Conservation (phyloP, 2,888 invertebrate genomes). For the Oligia strigilis region DNA sequence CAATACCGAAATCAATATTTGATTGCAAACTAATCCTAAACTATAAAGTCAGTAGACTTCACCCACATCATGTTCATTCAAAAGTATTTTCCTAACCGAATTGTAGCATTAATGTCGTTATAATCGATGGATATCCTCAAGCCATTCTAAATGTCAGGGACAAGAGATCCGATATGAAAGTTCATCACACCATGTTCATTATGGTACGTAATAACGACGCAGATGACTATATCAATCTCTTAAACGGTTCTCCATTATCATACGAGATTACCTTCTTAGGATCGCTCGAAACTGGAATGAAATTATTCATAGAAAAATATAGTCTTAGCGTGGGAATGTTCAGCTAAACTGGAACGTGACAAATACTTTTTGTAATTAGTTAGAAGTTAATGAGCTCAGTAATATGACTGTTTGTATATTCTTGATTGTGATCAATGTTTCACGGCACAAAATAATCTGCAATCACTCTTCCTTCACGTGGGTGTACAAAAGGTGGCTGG, state of each 20-base stretch:
- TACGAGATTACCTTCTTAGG: constrained; percentile 72
- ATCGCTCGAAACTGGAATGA: constrained; percentile 64
- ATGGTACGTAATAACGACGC: constrained; percentile 85
- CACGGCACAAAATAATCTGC: background rate
- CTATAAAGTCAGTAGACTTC: constrained; percentile 24
- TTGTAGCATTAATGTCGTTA: constrained; percentile 79
- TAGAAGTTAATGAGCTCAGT: constrained; percentile 20
- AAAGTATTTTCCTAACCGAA: constrained; percentile 58
- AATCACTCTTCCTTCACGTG: background rate
- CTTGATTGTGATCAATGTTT: background rate
- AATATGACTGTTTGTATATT: background rate
- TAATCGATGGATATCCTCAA: constrained; percentile 81
- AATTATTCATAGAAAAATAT: constrained; percentile 65
- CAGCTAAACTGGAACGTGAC: constrained; percentile 29
- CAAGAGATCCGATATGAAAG: constrained; percentile 83
- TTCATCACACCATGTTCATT: constrained; percentile 88
- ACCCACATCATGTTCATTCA: constrained; percentile 34
- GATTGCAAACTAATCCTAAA: constrained; percentile 23
- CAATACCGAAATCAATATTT: constrained; percentile 21
- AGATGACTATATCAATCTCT: constrained; percentile 88
- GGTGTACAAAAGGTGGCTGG: too few relatives aligned
- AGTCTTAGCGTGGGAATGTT: constrained; percentile 55
- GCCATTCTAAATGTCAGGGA: constrained; percentile 86
- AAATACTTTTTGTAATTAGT: constrained; percentile 40
- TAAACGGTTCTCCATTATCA: constrained; percentile 80